Evolutionary conservation across 1,140 invertebrate species (phyloP), one percentile per base, ranked within the genome.

Genomic region (Manduca sexta): DNA sequence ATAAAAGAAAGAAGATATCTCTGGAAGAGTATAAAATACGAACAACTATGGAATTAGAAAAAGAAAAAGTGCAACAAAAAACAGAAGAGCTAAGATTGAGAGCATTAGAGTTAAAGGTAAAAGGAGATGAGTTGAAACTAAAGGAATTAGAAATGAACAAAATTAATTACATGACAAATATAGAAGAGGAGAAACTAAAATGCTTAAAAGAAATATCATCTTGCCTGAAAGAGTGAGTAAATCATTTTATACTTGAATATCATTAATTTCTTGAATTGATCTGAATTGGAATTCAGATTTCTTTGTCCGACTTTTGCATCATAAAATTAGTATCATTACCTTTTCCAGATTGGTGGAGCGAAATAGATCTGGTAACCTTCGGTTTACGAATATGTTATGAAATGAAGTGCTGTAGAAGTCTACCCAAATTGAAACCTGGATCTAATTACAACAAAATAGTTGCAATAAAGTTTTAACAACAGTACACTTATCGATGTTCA

Each of bases 171-270:
- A 53, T 69, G 31, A 69, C 66, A 11, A 63, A 53, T 39, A 58
- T 69, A 34, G 66, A 69, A 42, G 66, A 69, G 16, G 66, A 69
- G 45, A 69, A 69, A 48, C 41, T 69, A 0, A 69, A 66, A 44
- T 69, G 63, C 49, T 69, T 69, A 43, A 55, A 46, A 55, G 66
- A 69, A 10, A 66, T 69, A 41, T 62, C 60, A 10, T 13, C 57
- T 29, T 61, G 54, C 11, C 53, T 69, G 14, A 69, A 63, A 56
- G 66, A 69, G 66, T 69, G 52, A 69, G 66, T 56, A 35, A 15
- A 6, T 45, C 2, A 30, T 29, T 14, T 17, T 12, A 14, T 16
- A n/a, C 43, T 16, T 39, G 1, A n/a, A n/a, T n/a, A n/a, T n/a
- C n/a, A n/a, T n/a, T n/a, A n/a, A n/a, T n/a, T n/a, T n/a, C n/a